Percentiles rank a stretch among this genome's conserved stretches.
phyloP scores from a whole-genome alignment of 2,113 vertebrate species.

The Colius striatus region DNA sequence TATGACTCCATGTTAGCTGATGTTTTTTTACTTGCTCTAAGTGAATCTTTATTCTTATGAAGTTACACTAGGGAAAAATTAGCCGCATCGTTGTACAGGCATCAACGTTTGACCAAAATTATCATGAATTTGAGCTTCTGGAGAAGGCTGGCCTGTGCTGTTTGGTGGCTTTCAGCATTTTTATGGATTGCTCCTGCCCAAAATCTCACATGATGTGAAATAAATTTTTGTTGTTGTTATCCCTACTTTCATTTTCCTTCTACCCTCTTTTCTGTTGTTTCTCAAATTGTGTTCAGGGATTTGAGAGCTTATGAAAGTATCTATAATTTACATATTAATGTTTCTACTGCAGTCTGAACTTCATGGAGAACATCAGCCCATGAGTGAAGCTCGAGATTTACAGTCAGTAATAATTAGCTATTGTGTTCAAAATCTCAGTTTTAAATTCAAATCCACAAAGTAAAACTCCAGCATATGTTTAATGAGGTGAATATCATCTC shows the following conservation, averaged over 20 bases:
- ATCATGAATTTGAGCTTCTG: background rate
- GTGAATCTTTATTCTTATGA: background rate
- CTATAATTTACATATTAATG: background rate
- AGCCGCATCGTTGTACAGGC: background rate
- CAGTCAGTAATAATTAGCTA: background rate
- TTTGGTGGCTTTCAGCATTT: background rate
- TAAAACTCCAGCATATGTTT: background rate
- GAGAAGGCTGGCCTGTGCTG: background rate
- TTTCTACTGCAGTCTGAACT: background rate
- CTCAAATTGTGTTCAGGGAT: background rate
- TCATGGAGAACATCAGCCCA: background rate
- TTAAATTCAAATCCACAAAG: background rate
- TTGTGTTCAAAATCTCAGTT: background rate
- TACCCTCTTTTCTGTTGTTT: background rate
- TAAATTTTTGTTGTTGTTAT: background rate
- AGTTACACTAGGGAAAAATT: background rate
- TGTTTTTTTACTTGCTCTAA: background rate
- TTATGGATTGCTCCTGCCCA: background rate
- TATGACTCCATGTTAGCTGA: background rate
- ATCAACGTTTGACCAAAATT: background rate
- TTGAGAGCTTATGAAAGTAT: background rate
- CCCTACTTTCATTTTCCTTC: background rate
- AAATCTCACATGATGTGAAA: background rate
- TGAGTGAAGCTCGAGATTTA: background rate
- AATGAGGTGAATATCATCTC: background rate